phyloP scores from a whole-genome alignment of 1,140 invertebrate species.

The Pemphigus obesinymphae region DNA sequence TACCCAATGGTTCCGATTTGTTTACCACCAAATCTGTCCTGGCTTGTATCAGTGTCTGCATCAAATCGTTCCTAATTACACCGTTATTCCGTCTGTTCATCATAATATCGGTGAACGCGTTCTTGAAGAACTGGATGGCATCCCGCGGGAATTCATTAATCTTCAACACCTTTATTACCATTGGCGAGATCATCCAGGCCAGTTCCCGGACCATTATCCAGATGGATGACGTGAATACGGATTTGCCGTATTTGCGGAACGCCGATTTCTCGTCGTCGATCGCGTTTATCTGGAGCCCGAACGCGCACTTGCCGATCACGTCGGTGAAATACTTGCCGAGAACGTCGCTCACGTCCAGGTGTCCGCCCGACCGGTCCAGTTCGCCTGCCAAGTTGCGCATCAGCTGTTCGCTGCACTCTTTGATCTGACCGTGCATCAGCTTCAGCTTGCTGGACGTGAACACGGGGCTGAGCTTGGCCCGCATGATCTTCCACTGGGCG shows the following conservation, averaged over 20 bases:
- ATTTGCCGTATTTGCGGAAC: slow-evolving; percentile 51
- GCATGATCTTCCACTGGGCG: slow-evolving; percentile 54
- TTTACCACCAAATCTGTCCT: slow-evolving; percentile 7
- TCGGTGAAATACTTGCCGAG: slow-evolving; percentile 44
- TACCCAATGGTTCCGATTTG: too few species aligned
- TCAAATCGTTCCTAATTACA: slow-evolving; percentile 50
- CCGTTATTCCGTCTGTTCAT: slow-evolving; percentile 45
- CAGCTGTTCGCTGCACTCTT: slow-evolving; percentile 48
- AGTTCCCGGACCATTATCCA: slow-evolving; percentile 6
- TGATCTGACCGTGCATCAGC: slow-evolving; percentile 54
- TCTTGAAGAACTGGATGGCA: slow-evolving; percentile 47
- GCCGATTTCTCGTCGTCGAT: slow-evolving; percentile 54
- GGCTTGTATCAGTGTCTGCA: slow-evolving; percentile 44
- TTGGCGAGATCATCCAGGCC: background rate
- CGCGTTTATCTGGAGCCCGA: slow-evolving; percentile 46
- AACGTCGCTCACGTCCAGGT: slow-evolving; percentile 5
- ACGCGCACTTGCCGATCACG: slow-evolving; percentile 47
- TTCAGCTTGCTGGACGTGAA: slow-evolving; percentile 59
- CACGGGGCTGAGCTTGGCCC: slow-evolving; percentile 55
- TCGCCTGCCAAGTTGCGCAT: too few species aligned
- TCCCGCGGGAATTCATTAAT: slow-evolving; percentile 6
- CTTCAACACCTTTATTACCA: background rate
- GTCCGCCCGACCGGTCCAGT: too few species aligned
- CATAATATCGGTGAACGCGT: slow-evolving; percentile 45
- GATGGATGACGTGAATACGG: slow-evolving; percentile 44